Evolutionary conservation across 2,797 vertebrate genomes (phyloP).

Genomic region (Pseudochirops cupreus): DNA sequence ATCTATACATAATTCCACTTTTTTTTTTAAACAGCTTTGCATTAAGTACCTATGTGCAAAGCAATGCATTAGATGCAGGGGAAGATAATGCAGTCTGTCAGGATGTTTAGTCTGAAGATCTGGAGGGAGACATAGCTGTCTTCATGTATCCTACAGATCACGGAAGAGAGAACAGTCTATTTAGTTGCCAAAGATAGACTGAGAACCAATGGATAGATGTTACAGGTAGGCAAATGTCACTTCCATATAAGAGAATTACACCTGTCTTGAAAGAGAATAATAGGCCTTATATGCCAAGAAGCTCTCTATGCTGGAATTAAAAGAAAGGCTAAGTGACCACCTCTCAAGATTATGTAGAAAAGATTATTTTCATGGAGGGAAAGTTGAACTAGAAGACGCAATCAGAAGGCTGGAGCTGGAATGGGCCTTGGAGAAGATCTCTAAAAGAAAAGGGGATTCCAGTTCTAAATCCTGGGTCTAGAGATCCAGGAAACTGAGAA

Average conservation of each 20-base stretch:
- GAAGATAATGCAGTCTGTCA: neutral
- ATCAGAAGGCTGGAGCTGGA: neutral
- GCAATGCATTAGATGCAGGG: neutral
- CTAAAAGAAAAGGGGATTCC: neutral
- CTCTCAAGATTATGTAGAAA: neutral
- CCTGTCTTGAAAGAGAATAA: neutral
- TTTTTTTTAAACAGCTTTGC: neutral
- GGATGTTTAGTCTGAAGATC: neutral
- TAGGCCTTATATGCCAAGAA: neutral
- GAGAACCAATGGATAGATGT: neutral
- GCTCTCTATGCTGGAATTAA: neutral
- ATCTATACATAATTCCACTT: neutral
- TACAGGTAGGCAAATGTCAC: neutral
- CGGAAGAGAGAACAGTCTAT: neutral
- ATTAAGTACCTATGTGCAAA: neutral
- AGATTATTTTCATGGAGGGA: neutral
- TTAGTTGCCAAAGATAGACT: neutral
- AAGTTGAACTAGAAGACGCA: neutral
- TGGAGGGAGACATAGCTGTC: neutral
- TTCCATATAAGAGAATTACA: neutral
- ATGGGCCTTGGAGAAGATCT: neutral
- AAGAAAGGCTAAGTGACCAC: neutral
- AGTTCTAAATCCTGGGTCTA: neutral
- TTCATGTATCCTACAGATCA: neutral
- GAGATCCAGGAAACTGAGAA: neutral